These are phyloP conservation scores for Tauraco erythrolophus DNA, from an alignment of 2,113 vertebrate species.

Conservation along the genomic window DNA sequence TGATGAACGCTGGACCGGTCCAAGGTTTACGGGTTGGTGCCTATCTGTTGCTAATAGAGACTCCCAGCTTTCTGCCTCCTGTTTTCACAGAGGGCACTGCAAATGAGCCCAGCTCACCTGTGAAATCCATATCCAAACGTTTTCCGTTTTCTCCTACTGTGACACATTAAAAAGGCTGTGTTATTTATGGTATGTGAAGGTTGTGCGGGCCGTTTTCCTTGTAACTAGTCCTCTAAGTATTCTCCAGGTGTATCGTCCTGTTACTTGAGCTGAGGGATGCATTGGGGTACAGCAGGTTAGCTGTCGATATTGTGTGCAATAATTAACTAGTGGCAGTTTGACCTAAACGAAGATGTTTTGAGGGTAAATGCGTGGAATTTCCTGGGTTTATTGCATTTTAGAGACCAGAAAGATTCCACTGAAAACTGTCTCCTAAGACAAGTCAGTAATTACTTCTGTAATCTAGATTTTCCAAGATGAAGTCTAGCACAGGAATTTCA, in stretches of 20 bases:
- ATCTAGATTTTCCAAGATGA: neutral
- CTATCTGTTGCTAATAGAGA: rapidly evolving
- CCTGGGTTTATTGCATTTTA: neutral
- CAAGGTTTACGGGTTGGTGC: rapidly evolving
- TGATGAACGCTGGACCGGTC: neutral
- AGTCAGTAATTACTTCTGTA: neutral
- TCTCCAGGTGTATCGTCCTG: neutral
- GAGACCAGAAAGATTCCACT: neutral
- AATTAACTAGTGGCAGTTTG: neutral
- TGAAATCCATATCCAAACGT: neutral
- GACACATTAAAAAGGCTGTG: neutral
- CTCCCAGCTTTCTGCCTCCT: neutral
- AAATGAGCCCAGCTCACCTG: neutral
- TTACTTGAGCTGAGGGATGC: neutral
- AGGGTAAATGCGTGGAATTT: neutral
- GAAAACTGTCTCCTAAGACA: neutral
- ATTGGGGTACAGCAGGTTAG: too few relatives aligned
- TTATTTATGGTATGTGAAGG: too few relatives aligned
- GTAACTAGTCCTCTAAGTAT: neutral
- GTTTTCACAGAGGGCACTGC: neutral
- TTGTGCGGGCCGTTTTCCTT: rapidly evolving
- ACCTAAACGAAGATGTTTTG: neutral
- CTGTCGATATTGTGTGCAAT: rapidly evolving
- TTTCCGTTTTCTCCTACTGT: neutral
- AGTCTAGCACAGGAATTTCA: neutral